A percentile compares a stretch with the other conserved stretches of the same genome.
These are phyloP conservation scores for Diadumene lineata DNA, from an alignment of 92 coral and sea anemone genomes.

Conservation along the genomic window DNA sequence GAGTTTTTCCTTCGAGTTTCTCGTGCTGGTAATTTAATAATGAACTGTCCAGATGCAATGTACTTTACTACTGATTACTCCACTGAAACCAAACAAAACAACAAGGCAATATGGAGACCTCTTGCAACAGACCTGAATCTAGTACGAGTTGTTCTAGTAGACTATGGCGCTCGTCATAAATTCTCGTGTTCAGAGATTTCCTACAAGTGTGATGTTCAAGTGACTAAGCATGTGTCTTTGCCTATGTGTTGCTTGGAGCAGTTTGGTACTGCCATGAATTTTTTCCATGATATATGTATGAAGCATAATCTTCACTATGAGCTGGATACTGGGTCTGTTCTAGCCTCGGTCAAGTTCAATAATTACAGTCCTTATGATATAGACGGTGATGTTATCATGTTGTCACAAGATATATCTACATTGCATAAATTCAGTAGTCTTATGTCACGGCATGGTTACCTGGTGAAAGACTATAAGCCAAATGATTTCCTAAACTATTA, in stretches of 20 bases:
- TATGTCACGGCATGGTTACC: conserved; percentile 22
- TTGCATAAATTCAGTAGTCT: background rate
- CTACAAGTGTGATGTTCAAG: conserved; percentile 33
- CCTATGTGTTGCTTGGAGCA: conserved; percentile 51
- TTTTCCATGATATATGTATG: conserved; percentile 28
- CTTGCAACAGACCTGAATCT: conserved; percentile 28
- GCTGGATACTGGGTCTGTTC: conserved; percentile 28
- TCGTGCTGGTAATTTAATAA: conserved; percentile 19
- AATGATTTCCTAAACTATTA: conserved; percentile 13
- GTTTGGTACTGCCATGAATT: conserved; percentile 28
- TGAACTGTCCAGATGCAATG: conserved; percentile 56
- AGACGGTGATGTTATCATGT: conserved; percentile 34
- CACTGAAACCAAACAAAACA: conserved; percentile 17
- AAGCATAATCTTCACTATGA: conserved; percentile 26
- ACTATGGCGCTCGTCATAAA: conserved; percentile 13
- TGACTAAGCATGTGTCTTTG: conserved; percentile 28
- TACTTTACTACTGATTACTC: conserved; percentile 45
- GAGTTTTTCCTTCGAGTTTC: conserved; percentile 40
- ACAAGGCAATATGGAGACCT: conserved; percentile 27
- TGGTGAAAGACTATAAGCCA: background rate
- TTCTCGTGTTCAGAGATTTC: conserved; percentile 42
- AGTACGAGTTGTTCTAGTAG: conserved; percentile 23
- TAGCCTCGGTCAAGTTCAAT: conserved; percentile 30
- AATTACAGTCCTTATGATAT: conserved; percentile 36
- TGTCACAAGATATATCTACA: conserved; percentile 6